phyloP scores from a whole-genome alignment of 1,140 invertebrate species.

The Drosophila rufa region DNA sequence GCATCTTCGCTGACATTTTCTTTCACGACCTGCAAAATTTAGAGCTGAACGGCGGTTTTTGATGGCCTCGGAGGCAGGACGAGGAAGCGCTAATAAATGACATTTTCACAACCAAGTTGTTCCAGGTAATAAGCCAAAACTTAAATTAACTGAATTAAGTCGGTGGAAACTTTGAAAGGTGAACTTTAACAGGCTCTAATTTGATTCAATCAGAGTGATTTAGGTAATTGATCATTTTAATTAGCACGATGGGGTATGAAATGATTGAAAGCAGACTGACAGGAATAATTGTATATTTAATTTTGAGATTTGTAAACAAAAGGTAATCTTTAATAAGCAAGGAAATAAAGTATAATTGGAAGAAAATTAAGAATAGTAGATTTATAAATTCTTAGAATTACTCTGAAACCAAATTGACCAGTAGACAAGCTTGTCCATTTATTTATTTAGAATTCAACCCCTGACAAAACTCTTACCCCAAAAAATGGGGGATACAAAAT shows the following conservation, averaged over 20 bases:
- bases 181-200: not conserved
- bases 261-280: too few relatives aligned
- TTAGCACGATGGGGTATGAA: not conserved
- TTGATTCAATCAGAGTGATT: constrained; percentile 7
- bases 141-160: constrained; percentile 29
- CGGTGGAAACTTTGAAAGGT: not conserved
- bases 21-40: constrained; percentile 71
- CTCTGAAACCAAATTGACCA: not conserved
- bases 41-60: constrained; percentile 61
- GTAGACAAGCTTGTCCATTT: not conserved
- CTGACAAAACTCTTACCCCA: not conserved
- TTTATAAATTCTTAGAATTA: not conserved
- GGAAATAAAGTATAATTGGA: not conserved
- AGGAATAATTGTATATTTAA: not conserved
- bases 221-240: constrained; percentile 1
- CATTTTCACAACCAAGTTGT: constrained; percentile 53
- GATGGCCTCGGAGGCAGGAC: constrained; percentile 53
- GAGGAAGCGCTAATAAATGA: constrained; percentile 67
- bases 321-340: not conserved
- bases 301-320: not conserved
- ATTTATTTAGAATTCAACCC: constrained; percentile 6
- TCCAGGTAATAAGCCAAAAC: constrained; percentile 35
- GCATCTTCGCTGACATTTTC: constrained; percentile 66
- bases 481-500: constrained; percentile 15
- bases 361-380: not conserved